Conservation (phyloP, 2,888 invertebrate species). For the Mamestra brassicae region DNA sequence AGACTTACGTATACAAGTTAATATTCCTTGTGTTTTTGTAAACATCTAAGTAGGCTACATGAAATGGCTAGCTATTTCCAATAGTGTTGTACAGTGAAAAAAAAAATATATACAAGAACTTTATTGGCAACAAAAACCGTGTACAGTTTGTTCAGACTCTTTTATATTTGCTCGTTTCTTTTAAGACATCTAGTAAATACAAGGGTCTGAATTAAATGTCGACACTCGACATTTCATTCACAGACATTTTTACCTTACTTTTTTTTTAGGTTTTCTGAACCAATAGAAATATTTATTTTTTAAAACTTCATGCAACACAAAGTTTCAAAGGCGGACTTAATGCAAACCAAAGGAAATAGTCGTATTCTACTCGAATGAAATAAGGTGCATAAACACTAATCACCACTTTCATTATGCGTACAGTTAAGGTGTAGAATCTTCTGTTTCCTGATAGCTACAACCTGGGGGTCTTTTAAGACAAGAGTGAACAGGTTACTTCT, state of each 20-base stretch:
- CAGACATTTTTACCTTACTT: neutral
- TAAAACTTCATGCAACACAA: no score
- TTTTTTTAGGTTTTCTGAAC: neutral
- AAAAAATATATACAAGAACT: constrained; percentile 10
- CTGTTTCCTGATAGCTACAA: no score
- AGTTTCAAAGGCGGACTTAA: no score
- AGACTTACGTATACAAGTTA: no score
- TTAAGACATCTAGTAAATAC: constrained; percentile 12
- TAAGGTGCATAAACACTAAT: no score
- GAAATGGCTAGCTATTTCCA: neutral
- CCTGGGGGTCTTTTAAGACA: no score
- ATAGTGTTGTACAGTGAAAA: constrained; percentile 6
- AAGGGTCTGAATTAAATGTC: neutral
- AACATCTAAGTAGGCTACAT: neutral
- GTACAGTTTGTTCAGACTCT: neutral
- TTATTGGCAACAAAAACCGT: neutral
- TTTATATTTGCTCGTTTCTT: constrained; percentile 5
- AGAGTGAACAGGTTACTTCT: no score
- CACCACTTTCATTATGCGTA: no score
- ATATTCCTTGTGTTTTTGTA: neutral
- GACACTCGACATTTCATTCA: neutral
- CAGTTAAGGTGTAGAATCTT: no score
- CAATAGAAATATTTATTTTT: no score
- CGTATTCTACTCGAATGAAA: no score
- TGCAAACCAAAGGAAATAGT: no score